phyloP scores from a whole-genome alignment of 2,888 invertebrate species.

The Microdon myrmicae region DNA sequence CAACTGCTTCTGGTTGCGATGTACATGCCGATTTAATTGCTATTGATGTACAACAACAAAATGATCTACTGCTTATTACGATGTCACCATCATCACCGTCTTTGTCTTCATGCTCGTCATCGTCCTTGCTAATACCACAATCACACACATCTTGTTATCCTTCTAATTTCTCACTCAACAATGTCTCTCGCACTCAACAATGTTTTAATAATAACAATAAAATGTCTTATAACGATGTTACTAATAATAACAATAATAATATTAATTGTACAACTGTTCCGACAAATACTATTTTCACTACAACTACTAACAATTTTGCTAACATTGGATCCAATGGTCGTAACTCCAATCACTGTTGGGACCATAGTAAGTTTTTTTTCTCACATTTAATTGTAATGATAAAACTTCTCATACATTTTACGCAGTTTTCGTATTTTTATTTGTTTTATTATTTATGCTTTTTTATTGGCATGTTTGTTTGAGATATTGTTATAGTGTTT shows the following conservation, averaged over 20 bases:
- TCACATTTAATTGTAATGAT: slow-evolving; percentile 23
- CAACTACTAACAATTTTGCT: slow-evolving; percentile 54
- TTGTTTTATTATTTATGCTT: slow-evolving; percentile 8
- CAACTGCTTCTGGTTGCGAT: slow-evolving; percentile 19
- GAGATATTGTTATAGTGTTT: slow-evolving; percentile 16
- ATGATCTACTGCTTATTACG: slow-evolving; percentile 30
- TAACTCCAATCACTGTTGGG: slow-evolving; percentile 60
- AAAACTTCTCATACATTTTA: too few species aligned
- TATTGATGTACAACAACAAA: slow-evolving; percentile 32
- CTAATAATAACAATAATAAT: too few species aligned
- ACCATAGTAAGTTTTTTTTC: slow-evolving; percentile 63
- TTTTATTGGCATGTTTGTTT: slow-evolving; percentile 1
- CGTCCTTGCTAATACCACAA: slow-evolving; percentile 34
- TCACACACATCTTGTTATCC: slow-evolving; percentile 28
- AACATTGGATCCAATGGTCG: slow-evolving; percentile 55
- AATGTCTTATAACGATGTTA: slow-evolving; percentile 39
- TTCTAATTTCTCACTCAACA: slow-evolving; percentile 37
- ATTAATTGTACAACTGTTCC: slow-evolving; percentile 39
- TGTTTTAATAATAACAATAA: slow-evolving; percentile 33
- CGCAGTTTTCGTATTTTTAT: slow-evolving; percentile 1
- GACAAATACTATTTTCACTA: slow-evolving; percentile 46
- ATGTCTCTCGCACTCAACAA: slow-evolving; percentile 41
- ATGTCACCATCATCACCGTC: slow-evolving; percentile 30
- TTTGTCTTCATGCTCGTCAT: slow-evolving; percentile 25
- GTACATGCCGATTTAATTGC: slow-evolving; percentile 24